Base-by-base conservation (phyloP, 2,888 invertebrate genomes). In the Carterocephalus palaemon region DNA sequence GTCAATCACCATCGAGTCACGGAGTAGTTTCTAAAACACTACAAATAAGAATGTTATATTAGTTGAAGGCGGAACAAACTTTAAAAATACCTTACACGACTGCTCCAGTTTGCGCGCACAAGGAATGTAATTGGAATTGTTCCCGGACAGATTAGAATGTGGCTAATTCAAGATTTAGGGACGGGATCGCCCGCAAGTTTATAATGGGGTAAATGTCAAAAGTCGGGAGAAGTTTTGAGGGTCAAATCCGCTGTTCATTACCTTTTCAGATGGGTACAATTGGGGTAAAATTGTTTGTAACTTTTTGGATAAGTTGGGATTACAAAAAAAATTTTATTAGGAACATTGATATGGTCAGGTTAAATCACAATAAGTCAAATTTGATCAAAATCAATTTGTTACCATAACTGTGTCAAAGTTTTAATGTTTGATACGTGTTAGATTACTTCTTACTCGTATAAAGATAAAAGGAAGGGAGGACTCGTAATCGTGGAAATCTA, bases 51-150 rank as follows among this genome's bases (percentile, higher is more conserved):
- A 26, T 10, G 2, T 26, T 17, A 64, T 71, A 73, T 75, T 77
- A 75, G 75, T 75, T 76, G 72, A 76, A 76, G 74, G 73, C 65
- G 65, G 65, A 59, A 59, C 64, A 72, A 81, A 80, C 66, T 80
- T 77, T 57, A 55, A 49, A 59, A 67, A 77, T 76, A 74, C 73
- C 71, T 63, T 65, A 68, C 69, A 70, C 70, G 64, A 64, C 70
- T 71, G 36, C 50, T 28, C 40, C 37, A 46, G 51, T 46, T 52
- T 52, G 49, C 49, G 51, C 43, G 22, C 40, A 31, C 36, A 15
- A 28, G 67, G 72, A 76, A 74, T 81, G 76, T 80, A 81, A 83
- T 83, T 82, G 79, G 77, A 82, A 81, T 82, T 81, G 83, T 82
- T 83, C 66, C 55, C 52, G 47, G 64, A 60, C 57, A 65, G 66